Evolutionary conservation across 2,888 invertebrate genomes (phyloP).

Genomic region (Drosophila conformis): DNA sequence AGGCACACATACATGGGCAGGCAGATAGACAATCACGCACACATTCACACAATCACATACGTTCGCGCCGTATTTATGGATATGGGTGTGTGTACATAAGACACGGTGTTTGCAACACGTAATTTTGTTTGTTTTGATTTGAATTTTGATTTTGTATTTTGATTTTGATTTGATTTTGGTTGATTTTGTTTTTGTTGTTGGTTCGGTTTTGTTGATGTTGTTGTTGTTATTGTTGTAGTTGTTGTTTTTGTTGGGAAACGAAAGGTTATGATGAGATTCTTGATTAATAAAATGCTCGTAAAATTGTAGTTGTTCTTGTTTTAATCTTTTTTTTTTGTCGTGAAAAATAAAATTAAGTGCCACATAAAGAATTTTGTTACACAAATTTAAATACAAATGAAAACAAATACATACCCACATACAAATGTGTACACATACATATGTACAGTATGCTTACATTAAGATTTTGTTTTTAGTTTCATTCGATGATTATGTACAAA

Average conservation of each 20-base stretch:
- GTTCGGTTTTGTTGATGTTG: constrained; percentile 37
- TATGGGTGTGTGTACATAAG: constrained; percentile 63
- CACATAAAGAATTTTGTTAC: constrained; percentile 65
- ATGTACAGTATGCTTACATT: constrained; percentile 18
- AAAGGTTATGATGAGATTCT: constrained; percentile 77
- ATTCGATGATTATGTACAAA: constrained; percentile 2
- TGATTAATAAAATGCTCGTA: constrained; percentile 74
- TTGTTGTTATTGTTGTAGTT: constrained; percentile 39
- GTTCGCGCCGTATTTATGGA: constrained; percentile 15
- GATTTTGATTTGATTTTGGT: constrained; percentile 43
- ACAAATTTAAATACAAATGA: constrained; percentile 57
- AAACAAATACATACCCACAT: constrained; percentile 27
- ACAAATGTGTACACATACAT: constrained; percentile 35
- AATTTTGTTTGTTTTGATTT: constrained; percentile 43
- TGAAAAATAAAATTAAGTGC: constrained; percentile 64
- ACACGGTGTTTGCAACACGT: constrained; percentile 31
- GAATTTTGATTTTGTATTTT: constrained; percentile 36
- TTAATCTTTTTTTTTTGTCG: constrained; percentile 37
- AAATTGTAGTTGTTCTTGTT: constrained; percentile 41
- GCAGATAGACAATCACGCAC: background rate
- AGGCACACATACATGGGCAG: constrained; percentile 1
- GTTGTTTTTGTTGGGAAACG: constrained; percentile 68
- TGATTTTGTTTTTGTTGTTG: constrained; percentile 61
- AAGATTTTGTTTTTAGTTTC: background rate
- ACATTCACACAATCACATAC: constrained; percentile 12